Evolutionary conservation across 2,797 vertebrate species (phyloP), one percentile per base, ranked within the genome.

Genomic region (Phoxinus dragarum): DNA sequence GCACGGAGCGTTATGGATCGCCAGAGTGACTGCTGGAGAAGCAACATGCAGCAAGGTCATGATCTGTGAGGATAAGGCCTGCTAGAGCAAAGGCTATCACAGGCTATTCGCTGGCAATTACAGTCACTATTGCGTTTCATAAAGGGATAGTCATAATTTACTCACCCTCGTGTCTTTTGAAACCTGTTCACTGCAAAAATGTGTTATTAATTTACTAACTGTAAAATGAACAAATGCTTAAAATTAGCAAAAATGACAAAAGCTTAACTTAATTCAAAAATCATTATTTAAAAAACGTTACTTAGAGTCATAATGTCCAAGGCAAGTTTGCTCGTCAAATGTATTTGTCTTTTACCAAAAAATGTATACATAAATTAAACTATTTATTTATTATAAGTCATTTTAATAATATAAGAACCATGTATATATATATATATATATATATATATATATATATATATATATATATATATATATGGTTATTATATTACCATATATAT

Each of bases 81-180:
- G 84, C 64, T 86, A 87, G 44, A 90, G 74, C 42, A 73, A 81
- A 87, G 66, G 66, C 69, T 23, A 71, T 64, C 76, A 76, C 81
- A 83, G 86, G 82, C 86, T 74, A 79, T 38, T 54, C 14, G 31
- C 47, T 49, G 49, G 49, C 69, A 79, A 31, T 79, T 67, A 68
- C 54, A 87, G 44, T 72, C 31, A 81, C 36, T 81, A 4, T 52
- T 23, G 44, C 16, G 21, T 49, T 79, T 80, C 36, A 79, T 61
- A 47, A 66, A 79, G 11, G 31, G 49, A 54, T 72, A 27, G 10
- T 66, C 64, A 66, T 34, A 12, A 75, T 75, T 75, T 6, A 54
- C 47, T 52, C 44, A 34, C 44, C 16, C 47, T 74, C n/a, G 19
- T 73, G n/a, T 19, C 71, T 49, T 34, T 49, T 73, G 16, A 73